A percentile compares a stretch with the other conserved stretches of the same genome.
phyloP scores from a whole-genome alignment of 2,888 invertebrate species.

The Rotaria socialis region DNA sequence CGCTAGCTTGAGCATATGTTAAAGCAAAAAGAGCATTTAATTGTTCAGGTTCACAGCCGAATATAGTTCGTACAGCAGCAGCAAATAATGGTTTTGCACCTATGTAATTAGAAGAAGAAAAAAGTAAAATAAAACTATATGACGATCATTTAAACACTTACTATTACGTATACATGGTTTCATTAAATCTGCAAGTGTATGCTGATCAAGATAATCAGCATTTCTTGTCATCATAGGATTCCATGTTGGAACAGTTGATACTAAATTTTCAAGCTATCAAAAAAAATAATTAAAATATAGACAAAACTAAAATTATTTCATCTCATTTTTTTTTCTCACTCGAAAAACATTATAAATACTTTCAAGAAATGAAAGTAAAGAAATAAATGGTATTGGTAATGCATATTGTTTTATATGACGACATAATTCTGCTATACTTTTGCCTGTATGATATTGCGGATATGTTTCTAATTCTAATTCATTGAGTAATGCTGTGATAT shows the following conservation, averaged over 20 bases:
- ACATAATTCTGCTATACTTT: conserved; percentile 54
- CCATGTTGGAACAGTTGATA: conserved; percentile 49
- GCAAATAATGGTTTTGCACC: conserved; percentile 52
- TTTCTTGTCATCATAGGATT: conserved; percentile 52
- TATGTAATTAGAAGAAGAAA: conserved; percentile 47
- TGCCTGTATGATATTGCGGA: conserved; percentile 53
- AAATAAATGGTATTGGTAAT: conserved; percentile 53
- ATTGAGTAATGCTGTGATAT: conserved; percentile 54
- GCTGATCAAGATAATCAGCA: conserved; percentile 53
- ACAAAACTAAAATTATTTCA: neutral
- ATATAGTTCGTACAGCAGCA: conserved; percentile 52
- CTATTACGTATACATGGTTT: conserved; percentile 50
- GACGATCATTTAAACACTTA: neutral
- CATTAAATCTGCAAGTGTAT: conserved; percentile 52
- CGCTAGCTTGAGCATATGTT: conserved; percentile 54
- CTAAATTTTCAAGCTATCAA: conserved; percentile 50
- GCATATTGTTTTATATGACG: conserved; percentile 52
- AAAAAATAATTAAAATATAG: neutral
- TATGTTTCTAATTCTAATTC: conserved; percentile 54
- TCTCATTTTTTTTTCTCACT: conserved; percentile 48
- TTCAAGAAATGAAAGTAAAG: conserved; percentile 53
- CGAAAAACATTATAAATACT: conserved; percentile 52
- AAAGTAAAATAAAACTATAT: no score
- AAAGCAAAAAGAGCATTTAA: conserved; percentile 56
- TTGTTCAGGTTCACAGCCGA: conserved; percentile 55